Evolutionary conservation across 2,797 vertebrate genomes (phyloP).

Genomic region (Acanthopagrus latus): DNA sequence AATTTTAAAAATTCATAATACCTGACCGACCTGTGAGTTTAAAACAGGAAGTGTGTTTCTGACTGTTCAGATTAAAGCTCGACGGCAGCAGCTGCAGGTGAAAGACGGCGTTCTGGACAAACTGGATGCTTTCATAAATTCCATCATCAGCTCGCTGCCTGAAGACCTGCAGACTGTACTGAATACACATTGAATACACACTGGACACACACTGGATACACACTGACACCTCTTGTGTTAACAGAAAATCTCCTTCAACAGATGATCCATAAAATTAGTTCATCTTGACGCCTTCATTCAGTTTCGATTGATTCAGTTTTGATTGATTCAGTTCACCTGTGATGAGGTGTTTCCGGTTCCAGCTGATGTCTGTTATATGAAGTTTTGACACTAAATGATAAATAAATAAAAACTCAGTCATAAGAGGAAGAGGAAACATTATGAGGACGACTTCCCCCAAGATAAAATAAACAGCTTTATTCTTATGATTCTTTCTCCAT

Average conservation of each 20-base stretch:
- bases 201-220: not conserved
- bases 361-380: not conserved
- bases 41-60: not conserved
- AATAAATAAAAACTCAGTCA: no score
- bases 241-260: not conserved
- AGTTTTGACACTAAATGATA: no score
- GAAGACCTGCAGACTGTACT: constrained; percentile 90
- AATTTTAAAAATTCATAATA: no score
- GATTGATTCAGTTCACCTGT: not conserved
- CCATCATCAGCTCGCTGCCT: constrained; percentile 86
- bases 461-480: not conserved
- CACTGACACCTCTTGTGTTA: not conserved
- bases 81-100: constrained; percentile 87
- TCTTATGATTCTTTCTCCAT: not conserved
- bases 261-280: not conserved
- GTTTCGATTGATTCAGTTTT: not conserved
- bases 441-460: no score
- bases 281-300: not conserved
- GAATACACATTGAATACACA: constrained; percentile 77
- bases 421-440: no score
- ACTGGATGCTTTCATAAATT: constrained; percentile 82
- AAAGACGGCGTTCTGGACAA: constrained; percentile 85
- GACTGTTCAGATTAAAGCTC: constrained; percentile 84
- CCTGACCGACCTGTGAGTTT: no score
- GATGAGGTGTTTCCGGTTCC: not conserved